Conservation (phyloP, 1,140 invertebrate species). For the Aphaenogaster rudis region DNA sequence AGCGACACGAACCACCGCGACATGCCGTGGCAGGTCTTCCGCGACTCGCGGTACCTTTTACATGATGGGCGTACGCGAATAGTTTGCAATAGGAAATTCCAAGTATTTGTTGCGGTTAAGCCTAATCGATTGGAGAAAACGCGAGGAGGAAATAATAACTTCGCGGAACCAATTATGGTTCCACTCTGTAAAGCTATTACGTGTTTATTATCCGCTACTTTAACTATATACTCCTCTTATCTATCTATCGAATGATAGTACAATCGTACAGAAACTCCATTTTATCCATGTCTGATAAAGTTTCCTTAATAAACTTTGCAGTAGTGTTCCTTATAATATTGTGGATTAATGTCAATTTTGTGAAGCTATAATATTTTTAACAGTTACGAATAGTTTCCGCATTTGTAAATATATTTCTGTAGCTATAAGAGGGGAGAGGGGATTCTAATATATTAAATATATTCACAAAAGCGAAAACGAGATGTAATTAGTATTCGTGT, state of each 20-base stretch:
- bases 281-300: background rate
- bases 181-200: conserved; percentile 18
- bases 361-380: background rate
- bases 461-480: background rate
- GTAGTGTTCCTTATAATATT: background rate
- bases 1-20: conserved; percentile 54
- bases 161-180: conserved; percentile 47
- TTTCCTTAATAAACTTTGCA: background rate
- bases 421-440: background rate
- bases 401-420: conserved; percentile 1
- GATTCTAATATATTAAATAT: background rate
- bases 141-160: conserved; percentile 31
- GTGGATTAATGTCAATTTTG: background rate
- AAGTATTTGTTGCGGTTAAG: conserved; percentile 41
- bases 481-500: background rate
- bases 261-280: background rate
- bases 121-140: conserved; percentile 40
- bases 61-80: conserved; percentile 43
- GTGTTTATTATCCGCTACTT: conserved; percentile 28
- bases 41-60: conserved; percentile 42
- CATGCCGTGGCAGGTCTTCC: conserved; percentile 56
- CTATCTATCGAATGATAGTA: background rate
- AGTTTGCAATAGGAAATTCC: conserved; percentile 44
- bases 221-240: background rate
- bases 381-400: background rate